phyloP scores from a whole-genome alignment of 2,888 invertebrate genomes.

The Lacanobia oleracea region DNA sequence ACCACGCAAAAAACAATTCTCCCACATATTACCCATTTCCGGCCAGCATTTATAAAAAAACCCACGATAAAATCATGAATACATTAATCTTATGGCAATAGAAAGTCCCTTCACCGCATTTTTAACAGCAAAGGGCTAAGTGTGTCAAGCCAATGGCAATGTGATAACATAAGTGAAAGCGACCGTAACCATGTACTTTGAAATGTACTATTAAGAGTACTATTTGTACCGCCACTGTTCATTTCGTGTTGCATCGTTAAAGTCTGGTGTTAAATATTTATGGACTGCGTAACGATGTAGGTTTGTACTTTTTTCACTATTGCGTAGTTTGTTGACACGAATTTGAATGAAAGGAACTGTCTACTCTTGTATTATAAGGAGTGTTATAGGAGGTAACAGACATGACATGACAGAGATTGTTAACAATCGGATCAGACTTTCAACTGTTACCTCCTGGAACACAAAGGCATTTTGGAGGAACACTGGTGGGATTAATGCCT shows the following conservation, averaged over 20 bases:
- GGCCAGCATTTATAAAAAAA: conserved; percentile 9
- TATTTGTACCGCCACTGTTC: not conserved
- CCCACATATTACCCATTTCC: conserved; percentile 25
- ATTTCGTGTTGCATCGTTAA: conserved; percentile 35
- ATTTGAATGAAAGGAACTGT: not conserved
- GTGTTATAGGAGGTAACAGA: too few species aligned
- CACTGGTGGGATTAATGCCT: too few species aligned
- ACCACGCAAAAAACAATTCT: not conserved
- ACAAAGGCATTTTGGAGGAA: too few species aligned
- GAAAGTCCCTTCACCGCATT: conserved; percentile 71
- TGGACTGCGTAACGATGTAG: conserved; percentile 7
- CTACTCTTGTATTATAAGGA: too few species aligned
- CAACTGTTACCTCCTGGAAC: too few species aligned
- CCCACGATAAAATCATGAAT: conserved; percentile 46
- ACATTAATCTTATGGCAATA: conserved; percentile 53
- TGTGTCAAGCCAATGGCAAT: conserved; percentile 73
- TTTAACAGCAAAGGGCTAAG: conserved; percentile 72
- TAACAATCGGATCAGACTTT: too few species aligned
- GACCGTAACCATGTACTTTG: conserved; percentile 46
- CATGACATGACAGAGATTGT: too few species aligned
- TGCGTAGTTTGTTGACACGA: not conserved
- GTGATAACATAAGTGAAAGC: conserved; percentile 77
- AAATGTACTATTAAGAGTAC: conserved; percentile 49
- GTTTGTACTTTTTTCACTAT: conserved; percentile 20
- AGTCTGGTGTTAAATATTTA: conserved; percentile 50